Evolutionary conservation across 2,797 vertebrate genomes (phyloP).

Genomic region (Orientallactaga sibirica): DNA sequence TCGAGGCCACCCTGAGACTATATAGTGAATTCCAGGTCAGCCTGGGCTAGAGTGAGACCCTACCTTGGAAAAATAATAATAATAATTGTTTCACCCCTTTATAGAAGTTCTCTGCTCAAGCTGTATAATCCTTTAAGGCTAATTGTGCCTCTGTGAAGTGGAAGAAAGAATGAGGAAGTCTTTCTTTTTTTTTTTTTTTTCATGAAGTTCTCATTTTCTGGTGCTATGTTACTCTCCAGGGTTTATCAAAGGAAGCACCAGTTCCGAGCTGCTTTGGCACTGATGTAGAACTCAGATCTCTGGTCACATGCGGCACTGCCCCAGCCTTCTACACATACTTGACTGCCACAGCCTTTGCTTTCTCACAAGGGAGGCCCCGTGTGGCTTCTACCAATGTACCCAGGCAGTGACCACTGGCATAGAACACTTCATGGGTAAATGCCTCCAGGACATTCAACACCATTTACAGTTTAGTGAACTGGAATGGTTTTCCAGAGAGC

Average conservation of each 20-base stretch:
- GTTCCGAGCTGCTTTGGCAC: not conserved
- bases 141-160: not conserved
- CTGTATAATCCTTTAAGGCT: not conserved
- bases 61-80: not conserved
- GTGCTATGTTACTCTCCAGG: not conserved
- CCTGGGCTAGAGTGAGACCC: too few relatives aligned
- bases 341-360: not conserved
- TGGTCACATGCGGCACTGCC: not conserved
- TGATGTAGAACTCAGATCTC: not conserved
- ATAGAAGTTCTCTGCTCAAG: not conserved
- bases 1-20: too few relatives aligned
- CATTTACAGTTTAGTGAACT: slow-evolving; percentile 77
- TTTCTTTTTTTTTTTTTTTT: not conserved
- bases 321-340: not conserved
- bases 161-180: not conserved
- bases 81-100: not conserved
- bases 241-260: not conserved
- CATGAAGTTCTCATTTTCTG: not conserved
- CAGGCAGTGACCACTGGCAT: not conserved
- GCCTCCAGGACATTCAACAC: slow-evolving; percentile 65
- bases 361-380: not conserved
- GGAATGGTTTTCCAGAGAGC: slow-evolving; percentile 77
- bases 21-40: too few relatives aligned
- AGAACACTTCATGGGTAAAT: not conserved
- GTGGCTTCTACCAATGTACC: not conserved